phyloP scores from a whole-genome alignment of 2,797 vertebrate species.

The Rhabdophis nuchalis region DNA sequence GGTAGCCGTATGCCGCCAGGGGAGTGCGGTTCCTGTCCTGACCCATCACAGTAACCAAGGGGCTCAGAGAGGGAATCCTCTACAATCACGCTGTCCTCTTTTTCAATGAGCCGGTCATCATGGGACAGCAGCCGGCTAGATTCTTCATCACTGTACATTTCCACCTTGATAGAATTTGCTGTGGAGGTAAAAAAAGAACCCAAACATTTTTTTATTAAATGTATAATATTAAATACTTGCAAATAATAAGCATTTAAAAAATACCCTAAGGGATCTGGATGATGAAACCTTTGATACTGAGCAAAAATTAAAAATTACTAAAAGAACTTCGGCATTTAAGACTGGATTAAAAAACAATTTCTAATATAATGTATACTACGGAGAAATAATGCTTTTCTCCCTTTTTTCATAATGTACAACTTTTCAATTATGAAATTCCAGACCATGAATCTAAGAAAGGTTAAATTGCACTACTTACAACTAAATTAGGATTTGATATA shows the following conservation, averaged over 20 bases:
- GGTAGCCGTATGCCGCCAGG: constrained; percentile 88
- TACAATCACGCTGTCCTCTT: constrained; percentile 77
- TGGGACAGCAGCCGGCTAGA: constrained; percentile 79
- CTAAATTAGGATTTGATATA: neutral
- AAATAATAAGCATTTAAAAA: neutral
- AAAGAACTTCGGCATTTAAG: neutral
- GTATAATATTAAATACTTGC: neutral
- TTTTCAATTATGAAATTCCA: neutral
- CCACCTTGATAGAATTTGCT: constrained; percentile 95
- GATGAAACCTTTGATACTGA: neutral
- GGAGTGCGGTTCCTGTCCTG: constrained; percentile 80
- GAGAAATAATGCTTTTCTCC: neutral
- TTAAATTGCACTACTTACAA: neutral
- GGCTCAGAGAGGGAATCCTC: constrained; percentile 76
- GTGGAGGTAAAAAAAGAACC: constrained; percentile 1
- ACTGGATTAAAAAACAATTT: neutral
- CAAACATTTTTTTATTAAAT: neutral
- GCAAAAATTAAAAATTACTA: neutral
- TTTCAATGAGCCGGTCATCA: constrained; percentile 78
- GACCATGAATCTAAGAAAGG: neutral
- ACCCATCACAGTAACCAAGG: constrained; percentile 78
- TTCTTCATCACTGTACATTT: constrained; percentile 93
- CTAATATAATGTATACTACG: neutral
- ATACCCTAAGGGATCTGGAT: neutral
- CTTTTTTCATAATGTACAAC: neutral